Evolutionary conservation across 2,113 vertebrate species (phyloP).

Genomic region (Aspiorhynchus laticeps): DNA sequence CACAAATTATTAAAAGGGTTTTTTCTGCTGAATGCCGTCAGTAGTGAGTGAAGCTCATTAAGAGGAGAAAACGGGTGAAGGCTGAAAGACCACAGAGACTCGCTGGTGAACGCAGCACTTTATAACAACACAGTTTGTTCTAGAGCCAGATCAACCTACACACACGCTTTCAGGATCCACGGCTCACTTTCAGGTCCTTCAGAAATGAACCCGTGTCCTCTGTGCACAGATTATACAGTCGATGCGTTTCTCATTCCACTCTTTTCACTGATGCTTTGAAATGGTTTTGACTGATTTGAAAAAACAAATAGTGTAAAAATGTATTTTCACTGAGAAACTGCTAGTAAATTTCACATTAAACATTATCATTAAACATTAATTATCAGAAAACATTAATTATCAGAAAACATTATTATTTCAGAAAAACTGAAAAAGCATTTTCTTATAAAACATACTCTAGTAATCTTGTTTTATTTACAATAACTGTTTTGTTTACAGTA

Average conservation of each 20-base stretch:
- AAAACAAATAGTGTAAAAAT: background rate
- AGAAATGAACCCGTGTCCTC: background rate
- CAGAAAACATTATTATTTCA: no score
- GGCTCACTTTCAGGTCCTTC: background rate
- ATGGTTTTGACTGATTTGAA: no score
- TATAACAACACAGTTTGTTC: background rate
- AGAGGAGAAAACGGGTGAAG: conserved; percentile 41
- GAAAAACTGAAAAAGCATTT: no score
- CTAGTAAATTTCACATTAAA: background rate
- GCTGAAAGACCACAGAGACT: conserved; percentile 50
- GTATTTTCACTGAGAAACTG: background rate
- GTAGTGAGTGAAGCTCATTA: conserved; percentile 46
- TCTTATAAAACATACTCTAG: no score
- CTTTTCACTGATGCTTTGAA: background rate
- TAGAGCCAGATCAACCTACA: background rate
- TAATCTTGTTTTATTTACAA: no score
- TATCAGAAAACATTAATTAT: no score
- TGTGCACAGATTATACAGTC: background rate
- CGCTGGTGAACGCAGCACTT: conserved; percentile 48
- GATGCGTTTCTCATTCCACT: background rate
- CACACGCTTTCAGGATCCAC: background rate
- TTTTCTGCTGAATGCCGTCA: conserved; percentile 40
- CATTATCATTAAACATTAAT: no score
- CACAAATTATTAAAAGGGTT: conserved; percentile 54
- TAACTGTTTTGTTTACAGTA: no score